Conservation (phyloP, 2,888 invertebrate species). For the Diarsia dahlii region DNA sequence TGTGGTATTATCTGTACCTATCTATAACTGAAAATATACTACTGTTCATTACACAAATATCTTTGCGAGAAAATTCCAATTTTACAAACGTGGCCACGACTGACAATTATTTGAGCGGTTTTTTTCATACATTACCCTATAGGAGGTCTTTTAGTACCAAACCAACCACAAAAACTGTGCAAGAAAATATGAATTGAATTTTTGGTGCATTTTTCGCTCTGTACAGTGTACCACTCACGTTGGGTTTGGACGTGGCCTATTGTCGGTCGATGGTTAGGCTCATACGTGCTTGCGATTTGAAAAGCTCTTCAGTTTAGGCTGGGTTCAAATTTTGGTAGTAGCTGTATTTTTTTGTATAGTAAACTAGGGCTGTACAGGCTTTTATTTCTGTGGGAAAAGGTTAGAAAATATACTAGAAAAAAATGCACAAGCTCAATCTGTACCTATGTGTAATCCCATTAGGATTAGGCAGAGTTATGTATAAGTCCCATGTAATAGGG, state of each 20-base stretch:
- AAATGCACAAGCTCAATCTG: neutral
- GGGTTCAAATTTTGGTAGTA: conserved; percentile 24
- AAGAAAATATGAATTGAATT: conserved; percentile 61
- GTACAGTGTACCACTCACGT: conserved; percentile 20
- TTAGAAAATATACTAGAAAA: neutral
- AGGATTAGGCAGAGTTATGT: no score
- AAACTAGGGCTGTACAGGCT: neutral
- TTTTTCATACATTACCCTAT: conserved; percentile 17
- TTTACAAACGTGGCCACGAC: conserved; percentile 12
- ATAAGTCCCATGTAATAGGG: no score
- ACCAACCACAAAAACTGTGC: conserved; percentile 50
- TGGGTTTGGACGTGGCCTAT: conserved; percentile 54
- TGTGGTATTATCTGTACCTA: neutral
- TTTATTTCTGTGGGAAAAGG: neutral
- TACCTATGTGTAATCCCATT: no score
- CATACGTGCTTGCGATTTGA: conserved; percentile 58
- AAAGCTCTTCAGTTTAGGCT: conserved; percentile 48
- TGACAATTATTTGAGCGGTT: conserved; percentile 22
- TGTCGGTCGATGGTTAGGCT: conserved; percentile 53
- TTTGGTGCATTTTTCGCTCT: conserved; percentile 57
- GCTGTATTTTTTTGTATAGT: conserved; percentile 21
- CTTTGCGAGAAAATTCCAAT: neutral
- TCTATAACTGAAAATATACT: neutral
- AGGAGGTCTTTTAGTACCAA: conserved; percentile 36
- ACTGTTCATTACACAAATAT: no score